Percentiles rank a stretch among this genome's conserved stretches.
These are phyloP conservation scores for Sminthopsis crassicaudata DNA, from an alignment of 2,113 vertebrate species.

Conservation along the genomic window DNA sequence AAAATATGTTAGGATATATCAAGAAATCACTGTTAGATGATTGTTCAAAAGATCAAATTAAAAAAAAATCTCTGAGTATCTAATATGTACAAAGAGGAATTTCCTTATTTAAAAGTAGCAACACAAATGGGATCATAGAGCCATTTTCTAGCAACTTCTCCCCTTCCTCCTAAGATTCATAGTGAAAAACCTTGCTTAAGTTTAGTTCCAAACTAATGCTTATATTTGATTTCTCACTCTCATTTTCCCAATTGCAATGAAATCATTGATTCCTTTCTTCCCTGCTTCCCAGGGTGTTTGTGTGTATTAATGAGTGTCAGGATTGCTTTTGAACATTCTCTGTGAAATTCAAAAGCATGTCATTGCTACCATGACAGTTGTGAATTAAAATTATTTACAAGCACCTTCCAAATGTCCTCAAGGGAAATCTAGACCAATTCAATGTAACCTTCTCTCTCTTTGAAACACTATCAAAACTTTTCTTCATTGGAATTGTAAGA, in stretches of 20 bases:
- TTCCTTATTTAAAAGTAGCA: not conserved
- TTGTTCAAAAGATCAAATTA: not conserved
- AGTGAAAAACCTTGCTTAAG: not conserved
- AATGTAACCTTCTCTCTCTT: constrained; percentile 64
- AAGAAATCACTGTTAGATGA: not conserved
- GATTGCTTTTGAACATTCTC: constrained; percentile 18
- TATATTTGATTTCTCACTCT: not conserved
- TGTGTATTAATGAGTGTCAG: constrained; percentile 50
- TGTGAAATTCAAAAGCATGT: constrained; percentile 30
- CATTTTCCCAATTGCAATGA: not conserved
- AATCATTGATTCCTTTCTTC: not conserved
- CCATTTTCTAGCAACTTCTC: not conserved
- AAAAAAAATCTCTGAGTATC: not conserved
- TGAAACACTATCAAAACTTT: constrained; percentile 48
- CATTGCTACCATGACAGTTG: constrained; percentile 54
- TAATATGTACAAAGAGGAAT: not conserved
- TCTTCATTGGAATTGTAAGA: constrained; percentile 29
- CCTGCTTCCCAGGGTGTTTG: not conserved
- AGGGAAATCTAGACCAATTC: constrained; percentile 64
- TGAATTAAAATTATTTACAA: constrained; percentile 64
- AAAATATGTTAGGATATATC: not conserved
- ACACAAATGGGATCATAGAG: not conserved
- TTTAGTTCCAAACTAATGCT: not conserved
- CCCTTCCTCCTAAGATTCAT: not conserved
- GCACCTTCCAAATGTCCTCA: constrained; percentile 50